These are phyloP conservation scores for Cyanoderma ruficeps DNA, from an alignment of 2,113 vertebrate species.

Conservation along the genomic window DNA sequence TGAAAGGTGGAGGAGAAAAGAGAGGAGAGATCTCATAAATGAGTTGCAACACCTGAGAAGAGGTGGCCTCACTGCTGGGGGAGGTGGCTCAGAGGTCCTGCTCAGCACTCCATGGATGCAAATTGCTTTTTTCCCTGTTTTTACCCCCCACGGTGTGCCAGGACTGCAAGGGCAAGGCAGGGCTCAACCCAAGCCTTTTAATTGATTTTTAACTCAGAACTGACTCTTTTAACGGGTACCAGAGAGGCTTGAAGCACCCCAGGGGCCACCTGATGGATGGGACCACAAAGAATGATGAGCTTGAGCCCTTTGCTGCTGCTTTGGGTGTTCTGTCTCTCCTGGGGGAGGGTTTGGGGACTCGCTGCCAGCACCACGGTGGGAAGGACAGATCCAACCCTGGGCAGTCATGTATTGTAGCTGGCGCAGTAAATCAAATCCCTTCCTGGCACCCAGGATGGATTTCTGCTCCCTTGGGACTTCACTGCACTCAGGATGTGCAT, in stretches of 20 bases:
- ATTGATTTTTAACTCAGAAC: neutral
- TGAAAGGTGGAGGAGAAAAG: neutral
- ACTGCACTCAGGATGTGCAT: neutral
- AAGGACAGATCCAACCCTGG: neutral
- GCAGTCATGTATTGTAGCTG: accelerated
- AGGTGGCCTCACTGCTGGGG: neutral
- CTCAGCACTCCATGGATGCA: neutral
- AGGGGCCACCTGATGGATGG: neutral
- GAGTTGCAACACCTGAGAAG: conserved; percentile 1
- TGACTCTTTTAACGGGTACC: neutral
- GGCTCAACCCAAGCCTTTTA: neutral
- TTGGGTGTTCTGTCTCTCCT: neutral
- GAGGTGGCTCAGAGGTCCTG: neutral
- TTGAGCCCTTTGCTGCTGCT: neutral
- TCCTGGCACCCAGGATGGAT: neutral
- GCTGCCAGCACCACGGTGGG: neutral
- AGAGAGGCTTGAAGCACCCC: neutral
- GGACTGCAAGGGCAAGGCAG: neutral
- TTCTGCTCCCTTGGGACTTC: neutral
- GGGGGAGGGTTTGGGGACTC: neutral
- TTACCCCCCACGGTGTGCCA: accelerated
- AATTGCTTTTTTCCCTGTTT: neutral
- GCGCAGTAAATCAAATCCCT: neutral
- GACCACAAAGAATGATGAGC: neutral
- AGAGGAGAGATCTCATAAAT: conserved; percentile 25